Percentiles rank a stretch among this genome's conserved stretches.
Evolutionary conservation across 2,797 vertebrate species (phyloP).

Genomic region (Lerista edwardsae): DNA sequence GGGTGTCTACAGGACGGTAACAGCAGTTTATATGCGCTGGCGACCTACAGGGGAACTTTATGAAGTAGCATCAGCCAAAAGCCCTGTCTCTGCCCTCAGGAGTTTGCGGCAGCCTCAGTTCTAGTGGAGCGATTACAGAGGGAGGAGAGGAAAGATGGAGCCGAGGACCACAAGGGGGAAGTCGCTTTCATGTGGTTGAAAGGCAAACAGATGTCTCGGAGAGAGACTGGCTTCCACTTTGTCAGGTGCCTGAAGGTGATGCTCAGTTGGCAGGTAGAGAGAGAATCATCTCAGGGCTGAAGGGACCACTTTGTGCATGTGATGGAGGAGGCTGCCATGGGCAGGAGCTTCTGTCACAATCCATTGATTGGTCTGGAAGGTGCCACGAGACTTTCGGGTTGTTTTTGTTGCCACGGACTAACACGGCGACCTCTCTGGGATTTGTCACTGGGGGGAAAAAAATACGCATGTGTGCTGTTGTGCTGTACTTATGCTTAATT

Average conservation of each 20-base stretch:
- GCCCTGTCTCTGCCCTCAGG: not conserved
- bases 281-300: too few relatives aligned
- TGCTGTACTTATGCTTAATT: not conserved
- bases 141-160: not conserved
- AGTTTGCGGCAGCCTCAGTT: not conserved
- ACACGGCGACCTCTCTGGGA: too few relatives aligned
- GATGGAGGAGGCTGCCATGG: not conserved
- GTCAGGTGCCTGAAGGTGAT: not conserved
- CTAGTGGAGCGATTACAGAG: not conserved
- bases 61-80: not conserved
- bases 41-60: too few relatives aligned
- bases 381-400: not conserved
- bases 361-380: not conserved
- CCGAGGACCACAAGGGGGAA: not conserved
- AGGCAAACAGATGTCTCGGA: not conserved
- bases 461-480: not conserved
- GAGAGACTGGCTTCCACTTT: not conserved
- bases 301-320: not conserved
- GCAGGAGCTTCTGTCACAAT: not conserved
- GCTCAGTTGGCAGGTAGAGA: not conserved
- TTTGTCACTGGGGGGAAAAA: not conserved
- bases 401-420: not conserved
- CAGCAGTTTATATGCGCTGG: too few relatives aligned
- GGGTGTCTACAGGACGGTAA: too few relatives aligned
- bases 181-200: not conserved